Evolutionary conservation across 2,113 vertebrate species (phyloP), one percentile per base, ranked within the genome.

Genomic region (Craseonycteris thonglongyai): DNA sequence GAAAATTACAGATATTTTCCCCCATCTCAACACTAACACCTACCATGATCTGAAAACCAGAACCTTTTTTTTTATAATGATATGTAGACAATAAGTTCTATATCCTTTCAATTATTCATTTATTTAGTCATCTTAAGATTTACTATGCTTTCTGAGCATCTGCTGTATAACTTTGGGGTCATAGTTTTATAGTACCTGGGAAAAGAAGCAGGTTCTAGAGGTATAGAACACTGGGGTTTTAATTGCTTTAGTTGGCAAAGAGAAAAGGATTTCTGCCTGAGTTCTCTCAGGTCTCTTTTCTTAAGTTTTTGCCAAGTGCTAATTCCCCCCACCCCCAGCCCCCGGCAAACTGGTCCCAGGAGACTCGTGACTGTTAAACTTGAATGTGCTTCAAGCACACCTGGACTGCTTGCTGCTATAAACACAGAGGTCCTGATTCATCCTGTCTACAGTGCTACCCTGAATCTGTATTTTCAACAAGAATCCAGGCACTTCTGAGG

Each of bases 171-270:
- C 22, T 76, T 80, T 81, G 71, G 24, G 21, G 28, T 63, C 30
- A 66, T 40, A 6, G n/a, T 35, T 80, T 94, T 68, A 13, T 19
- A 28, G n/a, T 33, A 22, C 24, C 40, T 81, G 30, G 51, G 38
- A 84, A 89, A 86, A 66, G 16, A 75, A 83, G 58, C 33, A 61
- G n/a, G 21, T 33, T n/a, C 22, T 40, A 49, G 35, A 56, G 42
- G 9, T 51, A 45, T 0, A 83, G 35, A 71, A 79, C n/a, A 38
- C 19, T 35, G 10, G 82, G 4, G 6, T 47, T 90, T 65, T 66
- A 33, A 82, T 71, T 93, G 45, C 72, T 94, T 95, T 45, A 26
- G 45, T 33, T 95, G 86, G 58, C 66, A 95, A 72, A 88, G 75
- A 84, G 74, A 83, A 94, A 79, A 79, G 56, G 14, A 71, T 83